Conservation (phyloP, 2,113 vertebrate species). For the Syrmaticus mikado region DNA sequence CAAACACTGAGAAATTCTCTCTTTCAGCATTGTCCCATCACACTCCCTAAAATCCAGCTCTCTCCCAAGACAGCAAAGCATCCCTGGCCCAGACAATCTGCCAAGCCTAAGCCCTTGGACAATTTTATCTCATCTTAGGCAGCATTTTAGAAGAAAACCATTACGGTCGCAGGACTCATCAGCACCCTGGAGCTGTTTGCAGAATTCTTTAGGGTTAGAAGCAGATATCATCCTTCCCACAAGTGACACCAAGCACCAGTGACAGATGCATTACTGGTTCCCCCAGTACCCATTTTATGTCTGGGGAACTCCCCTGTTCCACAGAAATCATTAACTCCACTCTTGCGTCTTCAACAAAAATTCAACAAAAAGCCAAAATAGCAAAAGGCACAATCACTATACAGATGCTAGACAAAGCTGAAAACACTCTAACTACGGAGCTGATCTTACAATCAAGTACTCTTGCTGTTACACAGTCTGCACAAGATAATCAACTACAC, state of each 20-base stretch:
- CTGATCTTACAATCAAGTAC: not conserved
- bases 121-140: not conserved
- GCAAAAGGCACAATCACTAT: not conserved
- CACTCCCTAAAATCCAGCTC: not conserved
- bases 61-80: not conserved
- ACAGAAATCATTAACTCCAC: not conserved
- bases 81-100: not conserved
- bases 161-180: not conserved
- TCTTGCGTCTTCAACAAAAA: not conserved
- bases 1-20: not conserved
- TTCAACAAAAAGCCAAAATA: not conserved
- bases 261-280: not conserved
- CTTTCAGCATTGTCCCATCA: not conserved
- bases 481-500: not conserved
- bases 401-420: not conserved
- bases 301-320: not conserved
- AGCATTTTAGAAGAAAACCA: not conserved
- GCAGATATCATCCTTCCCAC: not conserved
- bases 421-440: not conserved
- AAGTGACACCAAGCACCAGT: not conserved
- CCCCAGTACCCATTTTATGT: not conserved
- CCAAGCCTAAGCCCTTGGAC: not conserved
- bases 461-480: not conserved
- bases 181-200: not conserved
- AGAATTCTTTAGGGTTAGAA: not conserved